These are phyloP conservation scores for Pseudochromis fuscus DNA, from an alignment of 2,797 vertebrate species.

Conservation along the genomic window DNA sequence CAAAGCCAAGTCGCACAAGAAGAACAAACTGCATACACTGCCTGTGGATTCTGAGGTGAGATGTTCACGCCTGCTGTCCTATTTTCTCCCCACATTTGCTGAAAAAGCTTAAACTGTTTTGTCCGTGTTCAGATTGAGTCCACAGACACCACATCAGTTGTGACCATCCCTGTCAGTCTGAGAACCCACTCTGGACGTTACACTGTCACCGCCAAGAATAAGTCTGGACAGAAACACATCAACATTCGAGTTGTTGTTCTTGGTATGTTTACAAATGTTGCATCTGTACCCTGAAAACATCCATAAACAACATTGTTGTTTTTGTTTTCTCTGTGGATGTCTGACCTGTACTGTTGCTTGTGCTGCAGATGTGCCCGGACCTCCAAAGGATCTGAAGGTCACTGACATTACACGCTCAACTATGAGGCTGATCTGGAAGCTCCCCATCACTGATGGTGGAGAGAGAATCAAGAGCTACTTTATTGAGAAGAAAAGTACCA, in stretches of 20 bases:
- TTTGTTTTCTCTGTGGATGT: neutral
- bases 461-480: conserved; percentile 98
- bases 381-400: conserved; percentile 95
- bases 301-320: too few relatives aligned
- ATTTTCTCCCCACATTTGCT: too few relatives aligned
- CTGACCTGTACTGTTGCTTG: neutral
- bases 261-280: conserved; percentile 83
- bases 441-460: conserved; percentile 96
- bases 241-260: conserved; percentile 94
- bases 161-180: conserved; percentile 89
- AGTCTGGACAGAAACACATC: conserved; percentile 95
- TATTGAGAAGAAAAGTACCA: conserved; percentile 93
- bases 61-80: neutral
- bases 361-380: conserved; percentile 84
- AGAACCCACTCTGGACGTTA: conserved; percentile 95
- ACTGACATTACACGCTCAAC: conserved; percentile 94
- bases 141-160: conserved; percentile 90
- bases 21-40: conserved; percentile 92
- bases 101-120: neutral
- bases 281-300: neutral
- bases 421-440: conserved; percentile 97
- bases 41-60: conserved; percentile 95
- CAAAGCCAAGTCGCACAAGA: conserved; percentile 92
- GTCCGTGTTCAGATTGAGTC: conserved; percentile 88
- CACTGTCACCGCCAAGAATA: conserved; percentile 97